Evolutionary conservation across 2,888 invertebrate genomes (phyloP).

Genomic region (Stratiomys singularior): DNA sequence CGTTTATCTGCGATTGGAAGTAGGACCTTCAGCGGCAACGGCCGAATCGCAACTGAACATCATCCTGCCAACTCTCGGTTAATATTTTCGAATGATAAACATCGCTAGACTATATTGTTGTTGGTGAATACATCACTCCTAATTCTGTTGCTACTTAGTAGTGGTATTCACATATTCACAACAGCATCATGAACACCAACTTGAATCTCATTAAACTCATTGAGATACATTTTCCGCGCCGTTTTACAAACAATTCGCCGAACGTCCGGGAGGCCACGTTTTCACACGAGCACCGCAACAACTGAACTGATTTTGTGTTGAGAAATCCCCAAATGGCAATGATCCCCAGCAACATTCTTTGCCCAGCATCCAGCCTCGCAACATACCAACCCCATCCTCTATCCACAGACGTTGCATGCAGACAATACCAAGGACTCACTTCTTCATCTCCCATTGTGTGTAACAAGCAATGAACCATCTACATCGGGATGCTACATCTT

Average conservation of each 20-base stretch:
- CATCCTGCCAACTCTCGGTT: background rate
- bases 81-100: background rate
- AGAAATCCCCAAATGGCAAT: constrained; percentile 9
- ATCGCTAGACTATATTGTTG: background rate
- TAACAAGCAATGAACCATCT: background rate
- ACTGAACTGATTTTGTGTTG: constrained; percentile 4
- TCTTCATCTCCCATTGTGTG: background rate
- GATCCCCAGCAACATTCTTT: background rate
- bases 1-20: background rate
- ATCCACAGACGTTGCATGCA: background rate
- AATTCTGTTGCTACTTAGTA: constrained; percentile 5
- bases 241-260: background rate
- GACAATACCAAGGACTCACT: constrained; percentile 20
- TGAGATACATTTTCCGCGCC: constrained; percentile 10
- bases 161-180: constrained; percentile 13
- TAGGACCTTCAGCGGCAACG: background rate
- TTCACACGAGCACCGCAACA: constrained; percentile 21
- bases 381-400: background rate
- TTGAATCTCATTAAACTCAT: background rate
- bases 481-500: background rate
- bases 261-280: background rate
- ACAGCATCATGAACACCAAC: background rate
- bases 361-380: background rate
- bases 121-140: background rate
- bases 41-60: constrained; percentile 15